Evolutionary conservation across 64 coral and sea anemone genomes (phyloP).

Genomic region (Anthopleura sola): DNA sequence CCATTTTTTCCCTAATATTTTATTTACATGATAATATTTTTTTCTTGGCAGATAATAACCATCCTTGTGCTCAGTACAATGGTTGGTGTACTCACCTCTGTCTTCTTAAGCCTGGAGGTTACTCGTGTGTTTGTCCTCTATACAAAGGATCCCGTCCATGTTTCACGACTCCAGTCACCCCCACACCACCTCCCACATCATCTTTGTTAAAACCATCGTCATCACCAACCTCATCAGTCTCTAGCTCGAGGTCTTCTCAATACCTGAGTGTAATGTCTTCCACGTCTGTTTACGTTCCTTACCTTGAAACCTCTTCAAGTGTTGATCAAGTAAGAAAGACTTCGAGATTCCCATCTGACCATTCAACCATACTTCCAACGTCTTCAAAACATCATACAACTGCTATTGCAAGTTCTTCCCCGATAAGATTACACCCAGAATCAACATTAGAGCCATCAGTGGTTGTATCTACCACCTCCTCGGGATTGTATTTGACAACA

Average conservation of each 20-base stretch:
- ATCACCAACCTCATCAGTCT: background rate
- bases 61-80: conserved; percentile 42
- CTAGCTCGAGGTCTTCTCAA: background rate
- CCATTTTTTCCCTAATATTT: too few species aligned
- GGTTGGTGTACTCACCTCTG: conserved; percentile 79
- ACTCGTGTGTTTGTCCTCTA: conserved; percentile 52
- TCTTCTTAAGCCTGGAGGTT: conserved; percentile 53
- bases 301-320: background rate
- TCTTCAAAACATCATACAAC: background rate
- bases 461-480: background rate
- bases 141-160: background rate
- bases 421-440: background rate
- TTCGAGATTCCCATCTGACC: background rate
- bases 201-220: background rate
- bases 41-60: conserved; percentile 15
- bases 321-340: background rate
- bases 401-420: background rate
- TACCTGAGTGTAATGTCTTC: background rate
- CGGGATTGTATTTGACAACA: background rate
- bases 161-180: conserved; percentile 23
- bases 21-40: background rate
- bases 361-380: background rate
- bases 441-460: background rate
- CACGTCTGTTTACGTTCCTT: too few species aligned
- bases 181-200: background rate